These are phyloP conservation scores for Tinea semifulvella DNA, from an alignment of 2,888 invertebrate genomes.

Conservation along the genomic window DNA sequence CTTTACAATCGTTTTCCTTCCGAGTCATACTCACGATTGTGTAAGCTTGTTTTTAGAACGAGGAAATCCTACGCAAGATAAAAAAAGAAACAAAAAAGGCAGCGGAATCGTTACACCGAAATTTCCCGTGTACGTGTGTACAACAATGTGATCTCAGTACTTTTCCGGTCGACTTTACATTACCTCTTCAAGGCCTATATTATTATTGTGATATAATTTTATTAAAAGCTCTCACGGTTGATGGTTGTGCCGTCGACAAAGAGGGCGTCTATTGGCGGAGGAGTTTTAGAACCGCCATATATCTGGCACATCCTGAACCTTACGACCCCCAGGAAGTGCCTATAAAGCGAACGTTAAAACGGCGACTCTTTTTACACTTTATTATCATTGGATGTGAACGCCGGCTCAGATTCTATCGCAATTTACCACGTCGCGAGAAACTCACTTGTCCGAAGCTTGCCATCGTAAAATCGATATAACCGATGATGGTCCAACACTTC, in stretches of 20 bases:
- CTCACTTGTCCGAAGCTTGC: conserved; percentile 46
- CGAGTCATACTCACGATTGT: too few species aligned
- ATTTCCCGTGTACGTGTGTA: too few species aligned
- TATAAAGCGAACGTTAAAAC: conserved; percentile 64
- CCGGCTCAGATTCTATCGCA: conserved; percentile 59
- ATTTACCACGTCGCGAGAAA: conserved; percentile 43
- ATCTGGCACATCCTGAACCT: conserved; percentile 50
- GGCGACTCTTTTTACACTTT: conserved; percentile 65
- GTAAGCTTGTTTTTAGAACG: too few species aligned
- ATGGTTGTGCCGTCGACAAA: conserved; percentile 32
- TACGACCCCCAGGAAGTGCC: conserved; percentile 53
- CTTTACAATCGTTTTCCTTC: background rate
- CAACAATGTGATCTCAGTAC: too few species aligned
- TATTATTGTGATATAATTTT: conserved; percentile 26
- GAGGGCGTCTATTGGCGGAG: conserved; percentile 37
- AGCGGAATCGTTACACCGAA: too few species aligned
- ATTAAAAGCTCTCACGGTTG: conserved; percentile 24
- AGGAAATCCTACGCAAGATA: too few species aligned
- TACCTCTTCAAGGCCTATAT: too few species aligned
- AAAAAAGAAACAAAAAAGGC: too few species aligned
- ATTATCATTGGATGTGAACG: conserved; percentile 66
- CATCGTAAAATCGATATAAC: conserved; percentile 59
- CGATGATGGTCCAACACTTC: conserved; percentile 43
- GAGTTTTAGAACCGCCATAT: conserved; percentile 48
- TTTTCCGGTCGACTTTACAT: too few species aligned